Conservation (phyloP, 2,888 invertebrate genomes). For the Acleris cristana region DNA sequence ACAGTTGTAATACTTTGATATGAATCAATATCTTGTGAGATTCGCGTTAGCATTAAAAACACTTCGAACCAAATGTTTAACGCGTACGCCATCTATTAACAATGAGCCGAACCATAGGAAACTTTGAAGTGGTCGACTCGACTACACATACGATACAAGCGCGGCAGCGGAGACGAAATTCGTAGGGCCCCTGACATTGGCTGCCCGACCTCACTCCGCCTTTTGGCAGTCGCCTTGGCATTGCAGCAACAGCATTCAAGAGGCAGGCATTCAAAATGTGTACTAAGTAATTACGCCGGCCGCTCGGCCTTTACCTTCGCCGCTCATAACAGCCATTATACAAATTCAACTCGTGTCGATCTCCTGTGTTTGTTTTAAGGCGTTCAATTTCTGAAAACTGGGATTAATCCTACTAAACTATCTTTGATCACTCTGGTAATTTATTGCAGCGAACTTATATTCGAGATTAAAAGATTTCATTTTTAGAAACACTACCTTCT, state of each 20-base stretch:
- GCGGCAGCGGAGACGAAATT: slow-evolving; percentile 61
- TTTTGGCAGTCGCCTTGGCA: slow-evolving; percentile 82
- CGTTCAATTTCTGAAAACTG: too few relatives aligned
- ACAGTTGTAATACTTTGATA: too few relatives aligned
- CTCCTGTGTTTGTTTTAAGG: slow-evolving; percentile 13
- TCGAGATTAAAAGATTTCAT: too few relatives aligned
- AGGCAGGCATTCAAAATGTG: slow-evolving; percentile 59
- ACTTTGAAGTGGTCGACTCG: background rate
- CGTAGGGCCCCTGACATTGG: slow-evolving; percentile 82
- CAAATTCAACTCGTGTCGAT: slow-evolving; percentile 20
- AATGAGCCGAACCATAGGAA: background rate
- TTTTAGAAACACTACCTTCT: too few relatives aligned
- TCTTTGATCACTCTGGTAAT: too few relatives aligned
- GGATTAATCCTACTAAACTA: too few relatives aligned
- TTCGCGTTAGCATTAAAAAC: too few relatives aligned
- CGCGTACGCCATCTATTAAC: background rate
- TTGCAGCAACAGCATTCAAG: slow-evolving; percentile 64
- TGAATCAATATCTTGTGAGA: too few relatives aligned
- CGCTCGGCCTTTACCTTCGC: slow-evolving; percentile 56
- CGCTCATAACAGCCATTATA: slow-evolving; percentile 33
- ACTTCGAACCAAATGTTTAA: too few relatives aligned
- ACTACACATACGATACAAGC: slow-evolving; percentile 5
- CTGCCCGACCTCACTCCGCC: slow-evolving; percentile 66
- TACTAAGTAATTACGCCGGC: slow-evolving; percentile 53
- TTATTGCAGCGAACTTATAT: too few relatives aligned